These are phyloP conservation scores for Oceanodroma tethys DNA, from an alignment of 2,113 vertebrate species.

Conservation along the genomic window DNA sequence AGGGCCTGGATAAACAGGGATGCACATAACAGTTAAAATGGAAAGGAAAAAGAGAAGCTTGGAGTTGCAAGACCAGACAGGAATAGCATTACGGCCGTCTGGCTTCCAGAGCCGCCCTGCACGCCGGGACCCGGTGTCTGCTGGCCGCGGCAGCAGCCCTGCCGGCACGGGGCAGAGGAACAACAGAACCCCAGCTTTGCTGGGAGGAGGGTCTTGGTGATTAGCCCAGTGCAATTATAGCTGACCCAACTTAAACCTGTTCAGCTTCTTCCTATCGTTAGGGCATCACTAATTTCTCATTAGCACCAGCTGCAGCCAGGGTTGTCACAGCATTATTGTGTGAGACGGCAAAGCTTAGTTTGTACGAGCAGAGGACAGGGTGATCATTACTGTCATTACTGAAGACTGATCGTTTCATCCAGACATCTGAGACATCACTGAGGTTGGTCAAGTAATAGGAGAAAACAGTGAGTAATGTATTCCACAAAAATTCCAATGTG, in stretches of 20 bases:
- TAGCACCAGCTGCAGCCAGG: background rate
- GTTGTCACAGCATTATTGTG: accelerated
- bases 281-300: background rate
- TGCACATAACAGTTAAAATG: accelerated
- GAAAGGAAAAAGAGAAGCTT: background rate
- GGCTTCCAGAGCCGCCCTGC: background rate
- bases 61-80: background rate
- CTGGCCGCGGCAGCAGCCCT: background rate
- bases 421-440: background rate
- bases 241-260: background rate
- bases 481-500: accelerated
- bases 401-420: background rate
- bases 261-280: background rate
- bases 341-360: background rate
- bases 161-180: accelerated
- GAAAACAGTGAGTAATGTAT: background rate
- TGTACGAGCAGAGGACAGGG: background rate
- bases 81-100: accelerated
- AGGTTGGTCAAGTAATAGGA: no score
- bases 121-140: accelerated
- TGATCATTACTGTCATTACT: background rate
- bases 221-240: background rate
- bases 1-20: background rate
- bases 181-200: accelerated
- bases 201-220: background rate